Conservation (phyloP, 2,113 vertebrate species). For the Ammodytes dubius region DNA sequence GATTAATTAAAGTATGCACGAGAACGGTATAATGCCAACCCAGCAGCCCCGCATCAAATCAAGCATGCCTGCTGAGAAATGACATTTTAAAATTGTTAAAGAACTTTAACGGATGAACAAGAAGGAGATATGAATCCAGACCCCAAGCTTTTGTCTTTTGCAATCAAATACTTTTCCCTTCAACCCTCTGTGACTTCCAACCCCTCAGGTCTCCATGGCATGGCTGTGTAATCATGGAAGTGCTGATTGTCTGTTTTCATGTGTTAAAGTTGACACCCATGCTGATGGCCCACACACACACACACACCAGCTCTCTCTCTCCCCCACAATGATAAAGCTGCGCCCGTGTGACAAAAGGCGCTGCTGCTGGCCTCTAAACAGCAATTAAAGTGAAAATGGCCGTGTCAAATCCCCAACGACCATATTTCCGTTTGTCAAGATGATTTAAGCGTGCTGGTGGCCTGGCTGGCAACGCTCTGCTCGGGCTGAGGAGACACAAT, state of each 20-base stretch:
- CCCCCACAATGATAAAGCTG: conserved; percentile 38
- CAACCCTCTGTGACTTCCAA: background rate
- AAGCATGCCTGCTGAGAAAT: too few species aligned
- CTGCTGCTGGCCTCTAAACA: conserved; percentile 51
- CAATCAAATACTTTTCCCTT: background rate
- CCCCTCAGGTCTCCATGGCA: background rate
- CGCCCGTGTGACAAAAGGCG: conserved; percentile 28
- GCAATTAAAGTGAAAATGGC: conserved; percentile 61
- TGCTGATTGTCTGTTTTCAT: conserved; percentile 10
- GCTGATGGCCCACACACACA: conserved; percentile 17
- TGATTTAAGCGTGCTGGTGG: conserved; percentile 50
- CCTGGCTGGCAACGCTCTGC: conserved; percentile 20
- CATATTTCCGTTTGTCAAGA: conserved; percentile 56
- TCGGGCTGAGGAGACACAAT: conserved; percentile 16
- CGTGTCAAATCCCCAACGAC: conserved; percentile 51
- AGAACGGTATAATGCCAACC: background rate
- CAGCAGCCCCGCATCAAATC: background rate
- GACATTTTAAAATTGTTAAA: background rate
- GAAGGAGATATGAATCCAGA: background rate
- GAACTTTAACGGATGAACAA: background rate
- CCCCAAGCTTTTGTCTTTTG: background rate
- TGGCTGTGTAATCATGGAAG: conserved; percentile 8
- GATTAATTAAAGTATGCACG: background rate
- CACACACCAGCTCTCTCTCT: conserved; percentile 1
- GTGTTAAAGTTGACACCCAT: conserved; percentile 26